These are phyloP conservation scores for Lochmaea capreae DNA, from an alignment of 2,888 invertebrate species.

Conservation along the genomic window DNA sequence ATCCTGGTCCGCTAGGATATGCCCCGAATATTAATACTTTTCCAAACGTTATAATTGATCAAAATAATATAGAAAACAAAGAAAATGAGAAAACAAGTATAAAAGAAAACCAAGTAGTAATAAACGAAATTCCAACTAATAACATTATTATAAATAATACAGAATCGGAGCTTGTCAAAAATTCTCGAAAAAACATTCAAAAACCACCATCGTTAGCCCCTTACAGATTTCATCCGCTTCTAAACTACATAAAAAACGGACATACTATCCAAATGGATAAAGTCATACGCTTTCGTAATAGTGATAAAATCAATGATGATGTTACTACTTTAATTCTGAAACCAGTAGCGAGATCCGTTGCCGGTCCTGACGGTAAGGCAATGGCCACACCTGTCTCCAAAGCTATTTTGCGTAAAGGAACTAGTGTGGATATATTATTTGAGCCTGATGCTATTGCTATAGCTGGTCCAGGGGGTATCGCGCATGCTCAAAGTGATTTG, in stretches of 20 bases:
- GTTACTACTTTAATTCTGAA: slow-evolving; percentile 69
- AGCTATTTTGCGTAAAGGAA: slow-evolving; percentile 73
- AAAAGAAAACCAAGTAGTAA: background rate
- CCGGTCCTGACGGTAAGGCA: slow-evolving; percentile 75
- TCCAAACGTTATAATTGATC: slow-evolving; percentile 7
- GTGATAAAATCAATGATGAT: slow-evolving; percentile 45
- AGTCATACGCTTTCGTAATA: slow-evolving; percentile 56
- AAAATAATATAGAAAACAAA: background rate
- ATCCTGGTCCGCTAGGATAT: background rate
- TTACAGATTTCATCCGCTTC: slow-evolving; percentile 59
- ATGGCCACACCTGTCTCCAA: slow-evolving; percentile 77
- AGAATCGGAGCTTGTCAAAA: background rate
- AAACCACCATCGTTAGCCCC: slow-evolving; percentile 51
- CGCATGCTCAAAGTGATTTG: slow-evolving; percentile 81
- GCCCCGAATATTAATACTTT: background rate
- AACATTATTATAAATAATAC: background rate
- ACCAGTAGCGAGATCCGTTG: slow-evolving; percentile 76
- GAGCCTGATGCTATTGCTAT: slow-evolving; percentile 78
- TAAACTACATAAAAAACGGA: slow-evolving; percentile 58
- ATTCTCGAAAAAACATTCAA: slow-evolving; percentile 12
- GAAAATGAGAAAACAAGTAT: background rate
- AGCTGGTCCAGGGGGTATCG: slow-evolving; percentile 80
- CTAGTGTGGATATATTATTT: slow-evolving; percentile 73
- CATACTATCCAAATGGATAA: slow-evolving; percentile 54
- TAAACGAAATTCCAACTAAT: background rate